Base-by-base conservation (phyloP, 1,140 invertebrate genomes). In the Danaus melanippus region DNA sequence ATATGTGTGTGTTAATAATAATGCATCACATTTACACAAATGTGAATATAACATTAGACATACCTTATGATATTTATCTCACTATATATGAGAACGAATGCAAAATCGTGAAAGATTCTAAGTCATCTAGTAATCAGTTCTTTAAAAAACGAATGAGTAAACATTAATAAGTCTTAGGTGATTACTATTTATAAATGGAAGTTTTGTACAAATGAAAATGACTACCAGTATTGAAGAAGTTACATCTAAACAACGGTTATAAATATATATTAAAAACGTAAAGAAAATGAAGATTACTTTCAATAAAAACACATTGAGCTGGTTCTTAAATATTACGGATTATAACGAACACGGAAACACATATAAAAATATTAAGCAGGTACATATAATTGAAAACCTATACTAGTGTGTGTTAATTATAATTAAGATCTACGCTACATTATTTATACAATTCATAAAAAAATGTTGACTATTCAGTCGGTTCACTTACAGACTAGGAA, bases 381-480 rank as follows among this genome's bases (percentile, higher is more conserved):
- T 32, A 32, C 21, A 32, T 32, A 32, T 2, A 32, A 32, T 32
- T 32, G 6, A 32, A 49, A 44, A 40, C 12, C 49, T 56, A 56
- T 9, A 49, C 15, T 58, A 40, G 43, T 32, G 21, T 32, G 21
- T 32, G 2, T 32, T 32, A 32, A 7, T 32, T 32, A 32, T 32
- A 32, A 32, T 32, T 32, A 32, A 32, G 48, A 46, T 53, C 76
- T 79, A 80, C 58, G 7, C 68, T 77, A 79, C 56, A 61, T 71
- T 74, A 74, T 69, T 71, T 76, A 71, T 70, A 73, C 69, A 76
- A 69, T 74, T 74, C 64, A 75, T 77, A 81, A 80, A 74, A 32
- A 79, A 83, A 79, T 71, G 71, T 76, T 85, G 82, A 85, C 82
- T 85, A 85, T 85, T 85, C 82, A 85, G 82, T 85, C 82, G 73